phyloP scores from a whole-genome alignment of 2,888 invertebrate species.

The Stomorhina lunata region DNA sequence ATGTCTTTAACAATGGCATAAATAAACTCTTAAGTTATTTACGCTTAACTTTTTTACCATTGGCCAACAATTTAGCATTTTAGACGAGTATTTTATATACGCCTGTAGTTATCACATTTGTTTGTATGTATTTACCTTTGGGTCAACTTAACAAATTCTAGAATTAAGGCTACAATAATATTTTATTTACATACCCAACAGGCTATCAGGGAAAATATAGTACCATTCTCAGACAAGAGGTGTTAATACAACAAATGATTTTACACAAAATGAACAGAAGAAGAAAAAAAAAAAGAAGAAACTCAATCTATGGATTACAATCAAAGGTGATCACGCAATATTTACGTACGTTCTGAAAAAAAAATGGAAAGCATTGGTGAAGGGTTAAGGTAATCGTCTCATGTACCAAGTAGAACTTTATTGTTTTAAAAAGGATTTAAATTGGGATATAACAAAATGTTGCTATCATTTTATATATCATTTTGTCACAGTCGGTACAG shows the following conservation, averaged over 20 bases:
- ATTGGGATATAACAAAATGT: no score
- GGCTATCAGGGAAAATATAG: background rate
- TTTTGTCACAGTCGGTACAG: no score
- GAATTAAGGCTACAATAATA: constrained; percentile 46
- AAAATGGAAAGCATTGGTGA: background rate
- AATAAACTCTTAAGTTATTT: constrained; percentile 63
- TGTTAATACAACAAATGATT: constrained; percentile 43
- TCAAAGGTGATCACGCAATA: constrained; percentile 64
- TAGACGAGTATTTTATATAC: background rate
- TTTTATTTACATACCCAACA: constrained; percentile 11
- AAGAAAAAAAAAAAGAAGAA: constrained; percentile 2
- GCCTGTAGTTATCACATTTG: background rate
- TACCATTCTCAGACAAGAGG: background rate
- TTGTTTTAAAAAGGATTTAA: background rate
- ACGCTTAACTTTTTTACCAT: constrained; percentile 44
- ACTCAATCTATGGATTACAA: constrained; percentile 62
- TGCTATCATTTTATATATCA: no score
- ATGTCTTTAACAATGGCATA: constrained; percentile 60
- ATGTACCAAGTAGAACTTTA: no score
- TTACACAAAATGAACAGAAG: background rate
- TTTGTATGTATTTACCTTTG: background rate
- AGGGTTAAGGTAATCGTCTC: background rate
- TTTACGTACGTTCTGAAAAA: constrained; percentile 6
- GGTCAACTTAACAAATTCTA: constrained; percentile 47
- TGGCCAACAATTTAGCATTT: constrained; percentile 12